Conservation (phyloP, 2,113 vertebrate species). For the Alethe castanea region DNA sequence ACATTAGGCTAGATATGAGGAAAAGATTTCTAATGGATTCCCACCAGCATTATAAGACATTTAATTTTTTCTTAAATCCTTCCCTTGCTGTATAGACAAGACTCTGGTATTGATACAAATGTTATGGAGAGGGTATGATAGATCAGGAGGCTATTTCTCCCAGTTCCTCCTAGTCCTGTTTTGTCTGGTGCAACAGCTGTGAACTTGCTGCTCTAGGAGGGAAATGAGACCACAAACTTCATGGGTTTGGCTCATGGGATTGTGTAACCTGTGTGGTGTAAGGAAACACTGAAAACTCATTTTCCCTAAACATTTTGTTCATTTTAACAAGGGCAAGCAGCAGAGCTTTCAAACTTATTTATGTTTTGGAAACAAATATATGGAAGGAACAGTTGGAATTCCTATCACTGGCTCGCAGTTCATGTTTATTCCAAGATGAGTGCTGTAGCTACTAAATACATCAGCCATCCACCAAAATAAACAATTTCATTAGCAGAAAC, state of each 20-base stretch:
- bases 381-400: neutral
- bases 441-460: neutral
- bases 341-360: neutral
- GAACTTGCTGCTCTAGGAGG: neutral
- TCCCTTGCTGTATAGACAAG: neutral
- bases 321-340: neutral
- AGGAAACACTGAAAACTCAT: neutral
- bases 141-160: neutral
- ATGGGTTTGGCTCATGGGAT: neutral
- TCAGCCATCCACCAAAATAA: constrained; percentile 9
- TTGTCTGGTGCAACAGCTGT: neutral
- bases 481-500: neutral
- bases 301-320: neutral
- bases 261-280: neutral
- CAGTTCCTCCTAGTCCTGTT: neutral
- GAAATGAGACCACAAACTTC: neutral
- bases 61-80: neutral
- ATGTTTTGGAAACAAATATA: neutral
- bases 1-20: neutral
- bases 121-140: neutral
- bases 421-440: neutral
- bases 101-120: neutral
- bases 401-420: neutral
- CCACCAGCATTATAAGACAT: neutral
- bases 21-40: neutral